Evolutionary conservation across 1,140 invertebrate species (phyloP).

Genomic region (Formica selysi): DNA sequence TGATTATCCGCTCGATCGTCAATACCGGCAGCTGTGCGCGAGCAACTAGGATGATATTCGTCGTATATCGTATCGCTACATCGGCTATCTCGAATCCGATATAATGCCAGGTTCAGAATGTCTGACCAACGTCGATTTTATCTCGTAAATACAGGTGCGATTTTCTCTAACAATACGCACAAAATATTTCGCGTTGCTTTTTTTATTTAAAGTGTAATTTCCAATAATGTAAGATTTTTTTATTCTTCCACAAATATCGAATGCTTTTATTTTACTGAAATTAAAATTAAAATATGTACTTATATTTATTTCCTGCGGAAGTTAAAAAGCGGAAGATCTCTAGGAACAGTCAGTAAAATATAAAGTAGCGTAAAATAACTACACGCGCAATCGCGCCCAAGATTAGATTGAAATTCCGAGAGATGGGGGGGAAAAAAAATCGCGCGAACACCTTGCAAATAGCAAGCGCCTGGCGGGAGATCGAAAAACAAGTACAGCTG

Average conservation of each 20-base stretch:
- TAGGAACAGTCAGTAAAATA: neutral
- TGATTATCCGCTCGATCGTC: constrained; percentile 73
- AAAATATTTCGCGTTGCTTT: neutral
- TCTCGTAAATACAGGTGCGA: constrained; percentile 3
- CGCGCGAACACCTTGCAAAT: constrained; percentile 28
- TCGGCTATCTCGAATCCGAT: constrained; percentile 21
- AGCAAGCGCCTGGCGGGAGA: constrained; percentile 21
- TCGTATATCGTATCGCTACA: constrained; percentile 28
- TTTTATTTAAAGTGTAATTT: constrained; percentile 18
- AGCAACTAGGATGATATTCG: constrained; percentile 54
- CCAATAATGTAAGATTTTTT: neutral
- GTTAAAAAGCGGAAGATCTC: neutral
- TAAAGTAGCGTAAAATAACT: neutral
- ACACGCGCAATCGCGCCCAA: constrained; percentile 1
- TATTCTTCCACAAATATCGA: neutral
- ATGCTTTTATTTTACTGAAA: neutral
- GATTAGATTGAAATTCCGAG: neutral
- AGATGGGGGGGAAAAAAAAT: constrained; percentile 26
- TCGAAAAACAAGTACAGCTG: constrained; percentile 50
- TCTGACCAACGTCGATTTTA: constrained; percentile 24
- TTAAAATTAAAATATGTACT: neutral
- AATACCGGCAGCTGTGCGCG: constrained; percentile 60
- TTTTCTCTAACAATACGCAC: constrained; percentile 3
- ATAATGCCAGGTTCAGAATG: constrained; percentile 23
- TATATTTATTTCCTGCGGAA: neutral